Conservation (phyloP, 2,888 invertebrate species). For the Seira musarum region DNA sequence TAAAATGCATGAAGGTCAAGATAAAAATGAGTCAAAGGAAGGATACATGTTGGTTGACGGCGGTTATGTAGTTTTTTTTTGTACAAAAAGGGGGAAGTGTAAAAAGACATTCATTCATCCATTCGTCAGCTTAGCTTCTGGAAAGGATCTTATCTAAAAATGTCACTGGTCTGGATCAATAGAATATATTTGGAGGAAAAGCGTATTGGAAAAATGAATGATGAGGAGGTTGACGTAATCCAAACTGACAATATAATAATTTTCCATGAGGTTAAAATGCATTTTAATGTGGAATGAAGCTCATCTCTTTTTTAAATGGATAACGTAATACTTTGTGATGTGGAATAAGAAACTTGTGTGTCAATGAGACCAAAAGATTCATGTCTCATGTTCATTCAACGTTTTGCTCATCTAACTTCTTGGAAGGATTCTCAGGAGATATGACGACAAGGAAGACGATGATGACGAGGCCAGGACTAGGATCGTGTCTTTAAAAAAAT, state of each 20-base stretch:
- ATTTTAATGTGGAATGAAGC: constrained; percentile 1
- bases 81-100: neutral
- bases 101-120: too few relatives aligned
- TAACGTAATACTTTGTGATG: constrained; percentile 6
- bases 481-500: neutral
- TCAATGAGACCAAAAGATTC: too few relatives aligned
- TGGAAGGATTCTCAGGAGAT: constrained; percentile 2
- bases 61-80: neutral
- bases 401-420: neutral
- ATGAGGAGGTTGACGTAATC: too few relatives aligned
- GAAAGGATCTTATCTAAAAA: neutral
- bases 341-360: neutral
- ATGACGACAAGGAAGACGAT: constrained; percentile 5
- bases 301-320: neutral
- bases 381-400: neutral
- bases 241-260: too few relatives aligned
- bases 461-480: too few relatives aligned
- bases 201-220: too few relatives aligned
- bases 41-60: too few relatives aligned
- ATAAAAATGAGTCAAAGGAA: neutral
- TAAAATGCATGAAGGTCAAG: constrained; percentile 59
- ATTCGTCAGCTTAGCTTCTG: too few relatives aligned
- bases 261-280: constrained; percentile 1
- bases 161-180: neutral
- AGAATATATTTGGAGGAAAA: too few relatives aligned